Percentiles rank a stretch among this genome's conserved stretches.
These are phyloP conservation scores for Latrodectus geometricus DNA, from an alignment of 1,140 invertebrate species.

Conservation along the genomic window DNA sequence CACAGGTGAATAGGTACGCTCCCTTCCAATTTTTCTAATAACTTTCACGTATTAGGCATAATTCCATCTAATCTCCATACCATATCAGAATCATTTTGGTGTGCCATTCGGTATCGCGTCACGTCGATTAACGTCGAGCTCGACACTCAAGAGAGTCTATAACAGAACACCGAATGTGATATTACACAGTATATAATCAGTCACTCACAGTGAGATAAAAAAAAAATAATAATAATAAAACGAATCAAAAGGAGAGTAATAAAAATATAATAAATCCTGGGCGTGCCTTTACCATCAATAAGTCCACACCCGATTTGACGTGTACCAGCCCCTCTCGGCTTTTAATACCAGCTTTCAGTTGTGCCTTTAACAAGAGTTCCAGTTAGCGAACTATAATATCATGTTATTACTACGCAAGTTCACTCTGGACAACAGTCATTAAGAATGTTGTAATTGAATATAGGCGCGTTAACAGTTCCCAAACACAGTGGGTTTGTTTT, in stretches of 20 bases:
- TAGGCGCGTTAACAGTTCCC: conserved; percentile 28
- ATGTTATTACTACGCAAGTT: conserved; percentile 49
- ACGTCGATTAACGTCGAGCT: no score
- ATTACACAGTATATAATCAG: conserved; percentile 14
- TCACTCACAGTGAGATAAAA: conserved; percentile 8
- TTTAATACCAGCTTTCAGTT: conserved; percentile 39
- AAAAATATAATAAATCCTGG: conserved; percentile 50
- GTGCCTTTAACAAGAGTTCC: conserved; percentile 39
- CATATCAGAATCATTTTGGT: no score
- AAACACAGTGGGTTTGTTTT: conserved; percentile 47
- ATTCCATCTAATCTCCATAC: no score
- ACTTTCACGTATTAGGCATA: no score
- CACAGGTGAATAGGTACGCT: no score
- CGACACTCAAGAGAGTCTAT: no score
- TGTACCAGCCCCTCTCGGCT: conserved; percentile 22
- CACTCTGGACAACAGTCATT: conserved; percentile 39
- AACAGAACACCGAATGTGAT: background rate
- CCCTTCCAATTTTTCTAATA: no score
- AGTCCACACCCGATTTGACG: conserved; percentile 53
- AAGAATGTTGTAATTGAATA: conserved; percentile 52
- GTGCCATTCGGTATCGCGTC: no score
- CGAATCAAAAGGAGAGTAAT: conserved; percentile 13
- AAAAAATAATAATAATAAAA: conserved; percentile 3
- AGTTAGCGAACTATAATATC: conserved; percentile 57
- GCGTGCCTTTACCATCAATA: conserved; percentile 56